These are phyloP conservation scores for Neodiprion pinetum DNA, from an alignment of 1,140 invertebrate genomes.

Conservation along the genomic window DNA sequence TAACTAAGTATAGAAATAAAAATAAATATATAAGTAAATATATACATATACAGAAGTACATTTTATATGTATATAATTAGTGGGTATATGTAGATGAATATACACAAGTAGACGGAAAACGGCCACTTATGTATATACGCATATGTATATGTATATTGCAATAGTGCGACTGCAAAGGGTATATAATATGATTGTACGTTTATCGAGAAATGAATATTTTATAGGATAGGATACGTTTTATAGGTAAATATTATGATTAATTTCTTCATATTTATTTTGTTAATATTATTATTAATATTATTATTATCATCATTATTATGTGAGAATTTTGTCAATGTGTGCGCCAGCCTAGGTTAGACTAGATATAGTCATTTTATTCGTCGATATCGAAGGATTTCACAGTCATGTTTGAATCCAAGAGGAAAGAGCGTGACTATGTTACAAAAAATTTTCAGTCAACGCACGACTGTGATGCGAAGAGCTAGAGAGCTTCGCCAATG, in stretches of 20 bases:
- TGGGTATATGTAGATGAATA: no score
- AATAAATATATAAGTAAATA: no score
- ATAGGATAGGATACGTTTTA: constrained; percentile 1
- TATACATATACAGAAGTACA: constrained; percentile 10
- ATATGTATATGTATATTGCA: constrained; percentile 32
- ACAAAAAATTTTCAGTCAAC: background rate
- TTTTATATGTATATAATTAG: constrained; percentile 26
- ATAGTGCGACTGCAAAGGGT: constrained; percentile 31
- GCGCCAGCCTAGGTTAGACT: background rate
- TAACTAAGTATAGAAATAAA: no score
- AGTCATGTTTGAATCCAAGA: background rate
- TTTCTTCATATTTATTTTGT: background rate
- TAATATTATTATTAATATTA: background rate
- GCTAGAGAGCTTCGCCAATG: background rate
- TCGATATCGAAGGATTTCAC: no score
- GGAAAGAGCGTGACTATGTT: background rate
- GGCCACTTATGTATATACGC: constrained; percentile 16
- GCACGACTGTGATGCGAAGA: background rate
- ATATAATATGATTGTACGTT: constrained; percentile 27
- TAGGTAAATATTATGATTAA: background rate
- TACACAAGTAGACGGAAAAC: no score
- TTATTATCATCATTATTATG: background rate
- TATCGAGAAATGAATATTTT: background rate
- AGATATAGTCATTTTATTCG: no score
- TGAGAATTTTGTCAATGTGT: background rate